A percentile compares a stretch with the other conserved stretches of the same genome.
These are phyloP conservation scores for Timema cristinae DNA, from an alignment of 2,888 invertebrate species.

Conservation along the genomic window DNA sequence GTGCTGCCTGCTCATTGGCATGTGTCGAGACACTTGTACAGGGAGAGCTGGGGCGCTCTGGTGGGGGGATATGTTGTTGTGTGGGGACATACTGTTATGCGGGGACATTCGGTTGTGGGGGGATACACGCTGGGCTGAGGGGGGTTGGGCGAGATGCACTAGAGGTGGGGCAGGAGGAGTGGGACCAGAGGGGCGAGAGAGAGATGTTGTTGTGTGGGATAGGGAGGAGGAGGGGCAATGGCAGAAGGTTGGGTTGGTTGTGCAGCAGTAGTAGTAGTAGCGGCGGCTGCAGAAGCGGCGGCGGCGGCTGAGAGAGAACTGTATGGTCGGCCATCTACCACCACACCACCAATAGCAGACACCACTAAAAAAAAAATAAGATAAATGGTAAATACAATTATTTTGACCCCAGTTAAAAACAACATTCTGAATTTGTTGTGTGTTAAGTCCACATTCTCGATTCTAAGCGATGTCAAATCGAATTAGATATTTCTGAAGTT, in stretches of 20 bases:
- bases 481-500: too few relatives aligned
- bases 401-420: too few relatives aligned
- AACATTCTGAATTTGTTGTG: too few relatives aligned
- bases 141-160: slow-evolving; percentile 18
- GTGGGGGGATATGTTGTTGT: slow-evolving; percentile 30
- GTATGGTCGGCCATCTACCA: slow-evolving; percentile 78
- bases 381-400: too few relatives aligned
- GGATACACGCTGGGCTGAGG: slow-evolving; percentile 13
- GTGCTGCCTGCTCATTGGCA: too few relatives aligned
- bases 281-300: slow-evolving; percentile 23
- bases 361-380: slow-evolving; percentile 53
- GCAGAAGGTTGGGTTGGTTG: slow-evolving; percentile 27
- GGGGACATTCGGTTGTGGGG: slow-evolving; percentile 7
- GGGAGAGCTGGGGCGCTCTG: slow-evolving; percentile 21
- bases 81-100: slow-evolving; percentile 21
- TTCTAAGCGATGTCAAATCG: too few relatives aligned
- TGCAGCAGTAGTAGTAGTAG: slow-evolving; percentile 22
- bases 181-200: slow-evolving; percentile 19
- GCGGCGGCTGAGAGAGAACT: slow-evolving; percentile 33
- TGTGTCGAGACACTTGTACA: not conserved
- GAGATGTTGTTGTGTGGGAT: slow-evolving; percentile 29
- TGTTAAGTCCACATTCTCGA: too few relatives aligned
- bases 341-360: slow-evolving; percentile 72
- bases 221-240: slow-evolving; percentile 37
- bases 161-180: slow-evolving; percentile 22